Base-by-base conservation (phyloP, 2,888 invertebrate genomes). In the Ormyrus rosae region DNA sequence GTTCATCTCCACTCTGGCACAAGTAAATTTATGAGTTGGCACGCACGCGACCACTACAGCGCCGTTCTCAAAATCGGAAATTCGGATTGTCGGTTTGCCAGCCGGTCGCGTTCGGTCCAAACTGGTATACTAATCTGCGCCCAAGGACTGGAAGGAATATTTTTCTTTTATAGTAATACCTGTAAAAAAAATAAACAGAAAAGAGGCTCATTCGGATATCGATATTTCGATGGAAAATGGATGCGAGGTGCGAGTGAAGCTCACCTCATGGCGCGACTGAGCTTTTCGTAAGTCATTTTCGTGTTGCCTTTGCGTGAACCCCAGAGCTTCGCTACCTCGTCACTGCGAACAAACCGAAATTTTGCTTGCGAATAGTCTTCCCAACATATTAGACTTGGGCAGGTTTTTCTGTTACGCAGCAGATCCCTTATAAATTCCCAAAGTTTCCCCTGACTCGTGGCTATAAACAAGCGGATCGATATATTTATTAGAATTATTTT, bases 201-300 rank as follows among this genome's bases (percentile, higher is more conserved):
- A 34, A 46, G 46, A 55, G 10, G 10, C 11, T 19, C 10, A 13
- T 19, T 34, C 4, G 34, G 34, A 34, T 34, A 4, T 34, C 34
- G 4, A 34, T 34, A 34, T 34, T 34, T 4, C 34, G 34, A 68
- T 11, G 5, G 19, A 7, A 55, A 9, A 11, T 55, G 6, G 70
- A 88, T 6, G 34, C 5, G 13, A 19, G 2, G 51, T 8, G 45
- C 5, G 8, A 8, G 4, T 6, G 11, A 5, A 10, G 9, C 48
- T 88, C 89, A 95, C 95, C 95, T 93, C 95, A 98, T 96, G 13
- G 97, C 97, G 83, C 97, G 91, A 90, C 96, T 97, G 87, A 98
- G 94, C 91, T 98, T 98, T 90, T 97, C 97, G 88, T 97, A 98
- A 61, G 96, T 97, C 97, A 98, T 98, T 89, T 95, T 94, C 70